A percentile compares a stretch with the other conserved stretches of the same genome.
Evolutionary conservation across 2,888 invertebrate genomes (phyloP).

Genomic region (Luperina testacea): DNA sequence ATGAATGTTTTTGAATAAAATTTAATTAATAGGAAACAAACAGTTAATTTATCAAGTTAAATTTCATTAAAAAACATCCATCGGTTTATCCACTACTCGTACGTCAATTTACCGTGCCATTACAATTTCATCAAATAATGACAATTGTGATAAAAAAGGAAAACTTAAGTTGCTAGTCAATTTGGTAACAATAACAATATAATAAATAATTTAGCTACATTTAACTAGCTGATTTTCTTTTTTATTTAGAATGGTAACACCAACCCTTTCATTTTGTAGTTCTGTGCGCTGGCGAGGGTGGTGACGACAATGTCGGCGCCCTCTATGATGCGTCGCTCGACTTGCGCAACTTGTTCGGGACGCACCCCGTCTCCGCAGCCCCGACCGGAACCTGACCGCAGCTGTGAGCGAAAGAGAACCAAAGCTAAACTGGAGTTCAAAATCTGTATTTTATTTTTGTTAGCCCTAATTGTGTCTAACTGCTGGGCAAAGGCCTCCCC

Average conservation of each 20-base stretch:
- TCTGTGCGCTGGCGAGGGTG: slow-evolving; percentile 91
- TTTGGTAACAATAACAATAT: not conserved
- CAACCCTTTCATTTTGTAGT: slow-evolving; percentile 82
- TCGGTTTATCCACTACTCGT: too few relatives aligned
- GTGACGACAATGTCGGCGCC: slow-evolving; percentile 93
- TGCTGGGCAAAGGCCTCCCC: too few relatives aligned
- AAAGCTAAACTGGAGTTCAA: not conserved
- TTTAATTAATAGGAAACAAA: too few relatives aligned
- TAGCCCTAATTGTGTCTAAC: too few relatives aligned
- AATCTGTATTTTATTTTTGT: not conserved
- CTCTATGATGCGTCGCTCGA: slow-evolving; percentile 84
- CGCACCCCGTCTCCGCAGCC: slow-evolving; percentile 68
- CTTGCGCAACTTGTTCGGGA: slow-evolving; percentile 74
- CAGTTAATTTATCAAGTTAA: too few relatives aligned
- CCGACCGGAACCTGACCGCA: slow-evolving; percentile 49
- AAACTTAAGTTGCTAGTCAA: not conserved
- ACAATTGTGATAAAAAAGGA: not conserved
- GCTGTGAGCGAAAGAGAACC: slow-evolving; percentile 11
- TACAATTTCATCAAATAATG: too few relatives aligned
- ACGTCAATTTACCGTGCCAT: not conserved
- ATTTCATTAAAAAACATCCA: too few relatives aligned
- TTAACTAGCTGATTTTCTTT: not conserved
- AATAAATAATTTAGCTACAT: not conserved
- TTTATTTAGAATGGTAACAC: slow-evolving; percentile 7
- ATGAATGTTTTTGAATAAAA: too few relatives aligned